Evolutionary conservation across 2,113 vertebrate species (phyloP), one percentile per base, ranked within the genome.

Genomic region (Tupaia chinensis): DNA sequence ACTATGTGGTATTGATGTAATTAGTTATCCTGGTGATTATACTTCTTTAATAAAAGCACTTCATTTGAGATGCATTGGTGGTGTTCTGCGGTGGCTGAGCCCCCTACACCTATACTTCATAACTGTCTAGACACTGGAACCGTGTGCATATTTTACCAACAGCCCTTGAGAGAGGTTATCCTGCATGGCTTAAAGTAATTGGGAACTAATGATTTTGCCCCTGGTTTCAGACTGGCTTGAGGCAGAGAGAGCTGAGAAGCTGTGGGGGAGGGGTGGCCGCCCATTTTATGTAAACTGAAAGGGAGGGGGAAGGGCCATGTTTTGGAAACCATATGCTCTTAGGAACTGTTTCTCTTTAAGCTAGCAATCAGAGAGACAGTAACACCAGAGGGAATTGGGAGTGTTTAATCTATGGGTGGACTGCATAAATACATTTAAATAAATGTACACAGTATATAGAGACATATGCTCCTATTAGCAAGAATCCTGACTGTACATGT

Each of bases 1-100:
- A 98, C 98, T 98, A 98, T 98, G 98, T 98, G 95, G 97, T 98
- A 98, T 98, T 98, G 98, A 98, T 61, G 91, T 98, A 98, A 98
- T 99, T 98, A 98, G 98, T 98, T 98, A 98, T 98, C 98, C 97
- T 92, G 95, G 97, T 98, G 98, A 98, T 98, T 98, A 98, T 98
- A 97, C 93, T 98, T 98, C 98, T 97, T 98, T 98, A 98, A 98
- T 98, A 98, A 98, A 98, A 98, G 97, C 97, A 97, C 98, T 98
- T 98, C 98, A 98, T 98, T 98, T 98, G 97, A 98, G 97, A 98
- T 98, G 97, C 97, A 98, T 95, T 95, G 98, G 97, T 96, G 89
- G 97, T 96, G 89, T 97, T 97, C 94, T 76, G 91, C 76, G 69
- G 96, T 73, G 94, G 97, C 95, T 76, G 58, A 98, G 56, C 83